Conservation (phyloP, 2,113 vertebrate species). For the Bungarus multicinctus region DNA sequence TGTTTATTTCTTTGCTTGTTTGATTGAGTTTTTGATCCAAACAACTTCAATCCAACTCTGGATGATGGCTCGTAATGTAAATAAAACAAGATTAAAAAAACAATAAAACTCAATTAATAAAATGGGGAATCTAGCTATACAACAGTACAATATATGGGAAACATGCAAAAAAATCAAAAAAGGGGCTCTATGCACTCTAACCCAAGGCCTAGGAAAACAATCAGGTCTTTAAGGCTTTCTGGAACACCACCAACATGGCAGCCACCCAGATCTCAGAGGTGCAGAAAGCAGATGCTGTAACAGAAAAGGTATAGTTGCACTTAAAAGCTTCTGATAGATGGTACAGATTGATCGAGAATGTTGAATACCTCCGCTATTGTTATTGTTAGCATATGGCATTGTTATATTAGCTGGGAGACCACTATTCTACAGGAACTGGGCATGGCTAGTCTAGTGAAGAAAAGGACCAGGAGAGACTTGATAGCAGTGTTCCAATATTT, state of each 20-base stretch:
- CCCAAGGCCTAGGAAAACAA: background rate
- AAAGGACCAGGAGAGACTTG: no score
- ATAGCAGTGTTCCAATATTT: no score
- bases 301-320: background rate
- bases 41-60: background rate
- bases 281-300: background rate
- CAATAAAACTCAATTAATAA: background rate
- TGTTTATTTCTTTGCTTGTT: background rate
- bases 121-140: background rate
- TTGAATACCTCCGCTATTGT: background rate
- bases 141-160: background rate
- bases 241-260: background rate
- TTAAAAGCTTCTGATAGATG: background rate
- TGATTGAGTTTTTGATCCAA: background rate
- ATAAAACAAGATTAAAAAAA: background rate
- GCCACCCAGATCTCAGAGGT: background rate
- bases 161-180: background rate
- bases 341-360: background rate
- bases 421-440: no score
- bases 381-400: background rate
- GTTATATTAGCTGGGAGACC: background rate
- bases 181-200: background rate
- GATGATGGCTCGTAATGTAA: background rate
- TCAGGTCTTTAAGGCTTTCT: background rate
- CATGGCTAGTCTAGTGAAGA: no score